Base-by-base conservation (phyloP, 2,797 vertebrate species). In the Parambassis ranga region DNA sequence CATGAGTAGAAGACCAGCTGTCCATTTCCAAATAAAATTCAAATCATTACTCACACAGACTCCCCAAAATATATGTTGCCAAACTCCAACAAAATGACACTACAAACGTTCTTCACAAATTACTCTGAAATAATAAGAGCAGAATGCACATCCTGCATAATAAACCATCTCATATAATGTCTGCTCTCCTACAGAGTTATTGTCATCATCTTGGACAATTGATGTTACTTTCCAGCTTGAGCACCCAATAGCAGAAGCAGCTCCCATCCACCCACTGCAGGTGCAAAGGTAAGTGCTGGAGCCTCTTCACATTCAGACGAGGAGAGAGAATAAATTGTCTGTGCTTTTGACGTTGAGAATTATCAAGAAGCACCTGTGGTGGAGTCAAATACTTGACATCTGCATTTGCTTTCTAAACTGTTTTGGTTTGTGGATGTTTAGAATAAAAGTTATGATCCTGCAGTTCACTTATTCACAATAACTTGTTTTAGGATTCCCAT, bases 121-220 rank as follows among this genome's bases (percentile, higher is more conserved):
- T n/a, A n/a, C n/a, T n/a, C n/a, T n/a, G n/a, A n/a, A n/a, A n/a
- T n/a, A n/a, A n/a, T n/a, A n/a, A n/a, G n/a, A n/a, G n/a, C n/a
- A n/a, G n/a, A n/a, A n/a, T n/a, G n/a, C n/a, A n/a, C n/a, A n/a
- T n/a, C n/a, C n/a, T n/a, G n/a, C n/a, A n/a, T n/a, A n/a, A n/a
- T n/a, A n/a, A n/a, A n/a, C n/a, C n/a, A n/a, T n/a, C n/a, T n/a
- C n/a, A n/a, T n/a, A n/a, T 22, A 59, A 59, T 63, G 46, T 61
- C 39, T 55, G 30, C 61, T 58, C 76, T 46, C 77, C 78, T 61
- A 81, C 79, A 55, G 71, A 76, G 48, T 59, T 59, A 73, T 69
- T 64, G 75, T 64, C 61, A 53, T n/a, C 65, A 44, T 77, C 60
- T 77, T 57, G 44, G 48, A 47, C 42, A 67, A 70, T 58, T 65